Conservation (phyloP, 2,797 vertebrate genomes). For the Halcyon chelicuti region DNA sequence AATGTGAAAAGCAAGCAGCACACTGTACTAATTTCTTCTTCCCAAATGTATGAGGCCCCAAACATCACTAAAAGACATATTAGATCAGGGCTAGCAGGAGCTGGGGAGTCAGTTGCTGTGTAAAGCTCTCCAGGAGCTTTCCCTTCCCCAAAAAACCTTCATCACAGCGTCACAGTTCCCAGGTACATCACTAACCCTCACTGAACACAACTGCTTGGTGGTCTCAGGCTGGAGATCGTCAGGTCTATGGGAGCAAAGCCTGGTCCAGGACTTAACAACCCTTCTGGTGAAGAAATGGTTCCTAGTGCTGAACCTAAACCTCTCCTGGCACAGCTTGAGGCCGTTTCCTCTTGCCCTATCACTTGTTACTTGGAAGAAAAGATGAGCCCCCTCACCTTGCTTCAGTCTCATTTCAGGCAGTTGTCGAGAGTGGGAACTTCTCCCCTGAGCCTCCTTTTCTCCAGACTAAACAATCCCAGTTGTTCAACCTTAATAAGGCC, state of each 20-base stretch:
- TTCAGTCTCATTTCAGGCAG: neutral
- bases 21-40: neutral
- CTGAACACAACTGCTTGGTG: neutral
- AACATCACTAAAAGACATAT: constrained; percentile 22
- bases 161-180: neutral
- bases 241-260: neutral
- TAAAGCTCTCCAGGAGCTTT: neutral
- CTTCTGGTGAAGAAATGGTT: neutral
- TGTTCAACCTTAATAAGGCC: neutral
- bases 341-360: neutral
- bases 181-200: neutral
- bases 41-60: neutral
- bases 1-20: neutral
- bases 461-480: neutral
- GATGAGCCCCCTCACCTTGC: neutral
- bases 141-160: accelerated
- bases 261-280: neutral
- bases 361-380: neutral
- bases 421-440: neutral
- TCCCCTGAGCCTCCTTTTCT: neutral
- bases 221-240: neutral
- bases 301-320: neutral
- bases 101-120: neutral
- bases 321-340: neutral
- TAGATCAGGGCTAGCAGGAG: neutral